phyloP scores from a whole-genome alignment of 2,888 invertebrate genomes.

The Podabrus alpinus region DNA sequence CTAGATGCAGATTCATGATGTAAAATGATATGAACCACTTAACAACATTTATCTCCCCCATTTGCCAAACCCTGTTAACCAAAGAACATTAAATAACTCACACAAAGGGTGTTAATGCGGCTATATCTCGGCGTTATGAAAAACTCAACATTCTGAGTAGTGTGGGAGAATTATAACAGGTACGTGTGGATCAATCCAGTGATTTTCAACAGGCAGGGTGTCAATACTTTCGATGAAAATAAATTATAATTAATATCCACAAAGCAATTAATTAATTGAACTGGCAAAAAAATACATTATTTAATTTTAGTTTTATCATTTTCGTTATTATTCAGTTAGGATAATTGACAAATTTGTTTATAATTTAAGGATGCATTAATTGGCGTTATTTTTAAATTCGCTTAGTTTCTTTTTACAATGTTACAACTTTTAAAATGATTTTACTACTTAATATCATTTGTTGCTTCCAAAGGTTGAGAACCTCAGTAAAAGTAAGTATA shows the following conservation, averaged over 20 bases:
- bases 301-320: neutral
- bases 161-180: slow-evolving; percentile 56
- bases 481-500: slow-evolving; percentile 46
- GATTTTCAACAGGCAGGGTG: slow-evolving; percentile 38
- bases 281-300: neutral
- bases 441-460: neutral
- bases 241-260: neutral
- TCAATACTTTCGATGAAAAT: neutral
- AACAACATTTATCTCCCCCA: slow-evolving; percentile 52
- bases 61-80: slow-evolving; percentile 51
- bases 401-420: neutral
- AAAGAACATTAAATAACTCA: slow-evolving; percentile 54
- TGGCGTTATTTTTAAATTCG: neutral
- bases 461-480: slow-evolving; percentile 36
- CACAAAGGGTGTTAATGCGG: slow-evolving; percentile 55
- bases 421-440: neutral
- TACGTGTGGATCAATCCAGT: slow-evolving; percentile 47
- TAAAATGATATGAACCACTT: slow-evolving; percentile 55
- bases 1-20: slow-evolving; percentile 50
- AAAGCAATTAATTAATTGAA: neutral
- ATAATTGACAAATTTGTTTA: neutral
- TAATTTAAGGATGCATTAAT: neutral
- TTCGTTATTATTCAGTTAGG: neutral
- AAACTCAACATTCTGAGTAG: slow-evolving; percentile 52
- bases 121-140: slow-evolving; percentile 52